These are phyloP conservation scores for Phrynocephalus versicolor DNA, from an alignment of 2,113 vertebrate species.

Conservation along the genomic window DNA sequence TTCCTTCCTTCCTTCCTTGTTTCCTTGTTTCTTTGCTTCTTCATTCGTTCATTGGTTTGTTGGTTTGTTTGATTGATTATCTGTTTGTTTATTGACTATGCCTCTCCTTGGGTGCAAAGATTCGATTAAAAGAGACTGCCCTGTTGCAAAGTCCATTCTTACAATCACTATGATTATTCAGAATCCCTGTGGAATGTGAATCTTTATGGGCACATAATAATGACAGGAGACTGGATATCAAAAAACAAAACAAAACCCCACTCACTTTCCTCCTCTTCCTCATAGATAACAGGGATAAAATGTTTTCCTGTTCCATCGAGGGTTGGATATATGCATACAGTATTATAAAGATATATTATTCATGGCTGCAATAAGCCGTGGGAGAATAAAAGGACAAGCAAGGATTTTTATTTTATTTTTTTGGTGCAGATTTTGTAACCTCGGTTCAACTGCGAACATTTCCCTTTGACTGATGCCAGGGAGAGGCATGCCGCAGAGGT, in stretches of 20 bases:
- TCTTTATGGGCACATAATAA: fast-evolving
- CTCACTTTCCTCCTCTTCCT: too few species aligned
- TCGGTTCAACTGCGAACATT: constrained; percentile 22
- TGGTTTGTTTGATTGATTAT: not conserved
- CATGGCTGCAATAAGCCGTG: fast-evolving
- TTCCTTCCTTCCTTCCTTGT: too few species aligned
- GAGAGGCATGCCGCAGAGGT: not conserved
- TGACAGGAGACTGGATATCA: not conserved
- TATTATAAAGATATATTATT: not conserved
- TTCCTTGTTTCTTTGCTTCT: too few species aligned
- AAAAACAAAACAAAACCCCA: too few species aligned
- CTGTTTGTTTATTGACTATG: not conserved
- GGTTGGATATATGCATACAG: not conserved
- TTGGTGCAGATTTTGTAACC: not conserved
- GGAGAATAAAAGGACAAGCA: fast-evolving
- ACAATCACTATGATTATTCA: not conserved
- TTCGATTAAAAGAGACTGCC: not conserved
- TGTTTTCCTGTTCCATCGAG: fast-evolving
- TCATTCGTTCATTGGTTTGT: too few species aligned
- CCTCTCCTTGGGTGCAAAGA: not conserved
- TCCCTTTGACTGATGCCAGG: constrained; percentile 40
- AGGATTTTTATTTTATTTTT: not conserved
- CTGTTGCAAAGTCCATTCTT: not conserved
- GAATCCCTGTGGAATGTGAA: not conserved
- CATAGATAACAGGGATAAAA: not conserved